A percentile compares a stretch with the other conserved stretches of the same genome.
Conservation (phyloP, 2,797 vertebrate genomes). For the Hyperoplus immaculatus region DNA sequence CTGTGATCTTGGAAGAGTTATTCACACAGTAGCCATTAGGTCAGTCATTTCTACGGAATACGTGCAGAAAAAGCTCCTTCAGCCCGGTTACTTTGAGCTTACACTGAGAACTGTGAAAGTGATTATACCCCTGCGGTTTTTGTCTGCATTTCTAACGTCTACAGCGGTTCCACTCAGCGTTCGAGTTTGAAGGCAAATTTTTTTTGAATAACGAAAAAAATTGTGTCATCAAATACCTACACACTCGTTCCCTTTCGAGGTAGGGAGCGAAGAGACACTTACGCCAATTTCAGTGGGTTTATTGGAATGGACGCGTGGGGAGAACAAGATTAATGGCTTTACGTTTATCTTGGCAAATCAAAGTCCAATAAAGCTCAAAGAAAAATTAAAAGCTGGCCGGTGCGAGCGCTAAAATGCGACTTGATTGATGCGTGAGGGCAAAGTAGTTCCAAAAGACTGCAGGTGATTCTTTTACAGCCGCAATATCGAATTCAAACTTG, state of each 20-base stretch:
- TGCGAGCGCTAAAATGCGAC: slow-evolving; percentile 66
- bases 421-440: slow-evolving; percentile 75
- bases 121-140: slow-evolving; percentile 75
- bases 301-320: slow-evolving; percentile 72
- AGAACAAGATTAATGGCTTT: slow-evolving; percentile 78
- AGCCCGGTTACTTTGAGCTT: slow-evolving; percentile 39
- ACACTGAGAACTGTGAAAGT: slow-evolving; percentile 71
- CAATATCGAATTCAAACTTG: slow-evolving; percentile 73
- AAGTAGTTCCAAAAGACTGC: slow-evolving; percentile 76
- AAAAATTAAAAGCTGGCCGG: slow-evolving; percentile 76
- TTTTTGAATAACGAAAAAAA: slow-evolving; percentile 68
- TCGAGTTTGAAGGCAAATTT: slow-evolving; percentile 68
- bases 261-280: slow-evolving; percentile 62
- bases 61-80: slow-evolving; percentile 48
- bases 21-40: slow-evolving; percentile 48
- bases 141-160: slow-evolving; percentile 67
- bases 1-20: slow-evolving; percentile 43
- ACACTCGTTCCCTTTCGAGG: slow-evolving; percentile 60
- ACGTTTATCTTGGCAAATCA: slow-evolving; percentile 86
- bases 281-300: slow-evolving; percentile 72
- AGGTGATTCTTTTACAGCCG: slow-evolving; percentile 84
- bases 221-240: slow-evolving; percentile 73
- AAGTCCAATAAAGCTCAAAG: slow-evolving; percentile 83
- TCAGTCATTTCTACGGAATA: slow-evolving; percentile 40
- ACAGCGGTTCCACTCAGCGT: slow-evolving; percentile 59